These are phyloP conservation scores for Sardinella longiceps DNA, from an alignment of 2,797 vertebrate species.

Conservation along the genomic window DNA sequence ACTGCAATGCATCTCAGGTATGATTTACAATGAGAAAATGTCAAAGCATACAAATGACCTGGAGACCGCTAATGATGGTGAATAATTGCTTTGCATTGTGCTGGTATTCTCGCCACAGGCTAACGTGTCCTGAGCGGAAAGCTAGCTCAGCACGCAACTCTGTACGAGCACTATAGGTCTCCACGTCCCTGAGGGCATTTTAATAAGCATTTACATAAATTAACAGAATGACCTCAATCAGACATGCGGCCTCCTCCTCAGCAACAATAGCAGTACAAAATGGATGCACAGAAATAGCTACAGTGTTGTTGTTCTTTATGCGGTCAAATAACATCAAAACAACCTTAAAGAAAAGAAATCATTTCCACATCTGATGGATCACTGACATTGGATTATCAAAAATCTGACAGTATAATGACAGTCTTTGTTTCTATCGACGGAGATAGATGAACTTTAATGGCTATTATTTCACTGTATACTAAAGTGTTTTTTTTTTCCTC, in stretches of 20 bases:
- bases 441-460: not conserved
- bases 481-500: not conserved
- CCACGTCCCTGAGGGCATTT: not conserved
- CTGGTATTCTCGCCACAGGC: not conserved
- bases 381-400: not conserved
- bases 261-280: not conserved
- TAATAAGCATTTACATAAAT: not conserved
- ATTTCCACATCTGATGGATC: not conserved
- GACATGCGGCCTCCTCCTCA: not conserved
- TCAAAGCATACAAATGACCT: not conserved
- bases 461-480: not conserved
- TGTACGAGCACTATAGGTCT: not conserved
- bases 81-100: slow-evolving; percentile 5
- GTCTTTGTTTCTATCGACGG: not conserved
- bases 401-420: slow-evolving; percentile 3
- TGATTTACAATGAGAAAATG: not conserved
- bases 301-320: not conserved
- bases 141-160: not conserved
- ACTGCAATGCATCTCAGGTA: not conserved
- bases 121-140: not conserved
- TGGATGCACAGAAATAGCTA: not conserved
- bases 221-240: not conserved
- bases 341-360: not conserved
- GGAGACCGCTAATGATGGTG: not conserved
- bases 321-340: not conserved